Conservation (phyloP, 2,113 vertebrate genomes). For the Corythaixoides concolor region DNA sequence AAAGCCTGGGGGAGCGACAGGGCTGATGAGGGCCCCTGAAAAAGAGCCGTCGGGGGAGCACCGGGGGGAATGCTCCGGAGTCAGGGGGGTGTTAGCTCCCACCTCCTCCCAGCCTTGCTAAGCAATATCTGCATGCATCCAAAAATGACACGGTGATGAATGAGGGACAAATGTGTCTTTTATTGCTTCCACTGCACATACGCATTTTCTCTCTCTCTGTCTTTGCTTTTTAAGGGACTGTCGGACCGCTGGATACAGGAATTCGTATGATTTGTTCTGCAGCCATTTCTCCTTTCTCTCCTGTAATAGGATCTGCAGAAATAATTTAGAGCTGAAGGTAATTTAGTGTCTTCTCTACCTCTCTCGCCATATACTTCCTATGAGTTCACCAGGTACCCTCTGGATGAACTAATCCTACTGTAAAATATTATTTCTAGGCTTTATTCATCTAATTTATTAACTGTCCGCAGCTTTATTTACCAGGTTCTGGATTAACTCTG, state of each 20-base stretch:
- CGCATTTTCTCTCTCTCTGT: not conserved
- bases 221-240: not conserved
- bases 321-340: slow-evolving; percentile 87
- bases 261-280: slow-evolving; percentile 83
- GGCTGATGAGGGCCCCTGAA: not conserved
- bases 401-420: slow-evolving; percentile 85
- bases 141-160: slow-evolving; percentile 65
- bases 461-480: slow-evolving; percentile 51
- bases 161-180: slow-evolving; percentile 68
- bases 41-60: not conserved
- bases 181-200: slow-evolving; percentile 58
- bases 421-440: slow-evolving; percentile 90
- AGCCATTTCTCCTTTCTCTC: slow-evolving; percentile 77
- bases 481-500: slow-evolving; percentile 44
- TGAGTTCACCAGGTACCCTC: slow-evolving; percentile 78
- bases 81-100: not conserved
- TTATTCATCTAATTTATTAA: slow-evolving; percentile 85
- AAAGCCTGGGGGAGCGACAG: not conserved
- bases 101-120: not conserved
- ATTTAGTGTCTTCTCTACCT: slow-evolving; percentile 84
- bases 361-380: slow-evolving; percentile 68
- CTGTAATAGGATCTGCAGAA: slow-evolving; percentile 87
- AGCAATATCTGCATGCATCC: slow-evolving; percentile 24
- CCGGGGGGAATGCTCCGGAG: not conserved
- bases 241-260: slow-evolving; percentile 78